These are phyloP conservation scores for Pelmatolapia mariae DNA, from an alignment of 2,113 vertebrate species.

Conservation along the genomic window DNA sequence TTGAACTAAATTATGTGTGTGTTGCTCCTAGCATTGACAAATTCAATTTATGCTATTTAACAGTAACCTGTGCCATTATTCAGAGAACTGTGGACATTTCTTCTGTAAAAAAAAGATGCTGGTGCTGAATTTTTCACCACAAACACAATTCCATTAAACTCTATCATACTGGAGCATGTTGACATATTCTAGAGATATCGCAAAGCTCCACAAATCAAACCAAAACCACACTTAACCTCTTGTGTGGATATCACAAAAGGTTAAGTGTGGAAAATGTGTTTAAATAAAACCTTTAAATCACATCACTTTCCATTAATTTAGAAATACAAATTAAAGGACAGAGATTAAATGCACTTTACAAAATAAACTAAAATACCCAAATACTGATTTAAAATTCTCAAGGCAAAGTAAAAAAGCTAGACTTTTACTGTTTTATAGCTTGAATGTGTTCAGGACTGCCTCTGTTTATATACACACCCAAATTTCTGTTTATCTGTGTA, in stretches of 20 bases:
- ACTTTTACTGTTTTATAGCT: not conserved
- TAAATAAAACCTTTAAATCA: not conserved
- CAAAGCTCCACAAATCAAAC: not conserved
- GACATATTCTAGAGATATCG: not conserved
- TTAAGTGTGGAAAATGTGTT: not conserved
- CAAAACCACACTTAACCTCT: not conserved
- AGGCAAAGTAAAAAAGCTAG: not conserved
- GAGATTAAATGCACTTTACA: not conserved
- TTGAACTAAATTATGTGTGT: not conserved
- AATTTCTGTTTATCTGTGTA: constrained; percentile 38
- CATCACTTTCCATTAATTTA: not conserved
- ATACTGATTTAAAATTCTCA: not conserved
- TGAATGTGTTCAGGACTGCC: not conserved
- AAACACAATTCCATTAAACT: not conserved
- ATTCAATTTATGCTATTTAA: not conserved
- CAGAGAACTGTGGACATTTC: not conserved
- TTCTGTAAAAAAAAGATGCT: not conserved
- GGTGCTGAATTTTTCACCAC: not conserved
- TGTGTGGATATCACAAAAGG: not conserved
- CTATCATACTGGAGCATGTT: not conserved
- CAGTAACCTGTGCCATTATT: not conserved
- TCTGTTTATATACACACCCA: not conserved
- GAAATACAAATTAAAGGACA: not conserved
- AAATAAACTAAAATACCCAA: not conserved
- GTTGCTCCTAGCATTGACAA: not conserved